These are phyloP conservation scores for Temnopleurus reevesii DNA, from an alignment of 53 echinoderm and acorn worm species.

Conservation along the genomic window DNA sequence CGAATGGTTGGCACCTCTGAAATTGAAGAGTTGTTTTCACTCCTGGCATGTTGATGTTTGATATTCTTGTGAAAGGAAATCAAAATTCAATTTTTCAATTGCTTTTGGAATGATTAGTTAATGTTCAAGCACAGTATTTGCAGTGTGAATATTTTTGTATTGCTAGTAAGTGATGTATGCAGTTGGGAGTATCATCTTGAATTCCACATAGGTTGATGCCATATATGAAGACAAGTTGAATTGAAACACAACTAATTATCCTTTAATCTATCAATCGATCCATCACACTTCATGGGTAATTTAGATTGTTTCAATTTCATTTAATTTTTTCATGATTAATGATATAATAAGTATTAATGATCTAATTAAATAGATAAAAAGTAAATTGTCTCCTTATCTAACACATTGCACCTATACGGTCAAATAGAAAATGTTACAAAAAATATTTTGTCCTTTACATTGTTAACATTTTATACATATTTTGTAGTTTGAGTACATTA, in stretches of 20 bases:
- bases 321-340: neutral
- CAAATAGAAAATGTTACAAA: too few relatives aligned
- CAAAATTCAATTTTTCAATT: too few relatives aligned
- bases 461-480: too few relatives aligned
- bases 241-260: constrained; percentile 12
- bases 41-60: neutral
- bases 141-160: neutral
- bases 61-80: neutral
- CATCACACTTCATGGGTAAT: neutral
- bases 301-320: neutral
- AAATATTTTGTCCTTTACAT: too few relatives aligned
- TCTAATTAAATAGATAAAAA: too few relatives aligned
- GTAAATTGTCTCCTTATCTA: too few relatives aligned
- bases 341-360: too few relatives aligned
- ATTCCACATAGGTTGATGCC: neutral
- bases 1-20: too few relatives aligned
- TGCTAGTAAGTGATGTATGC: too few relatives aligned
- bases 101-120: neutral
- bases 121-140: neutral
- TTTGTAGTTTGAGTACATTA: too few relatives aligned
- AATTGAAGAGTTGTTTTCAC: neutral
- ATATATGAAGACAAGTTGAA: neutral
- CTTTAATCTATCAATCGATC: neutral
- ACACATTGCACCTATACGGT: too few relatives aligned
- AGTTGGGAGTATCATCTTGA: neutral